Percentiles rank a stretch among this genome's conserved stretches.
These are phyloP conservation scores for Rhineura floridana DNA, from an alignment of 2,113 vertebrate species.

Conservation along the genomic window DNA sequence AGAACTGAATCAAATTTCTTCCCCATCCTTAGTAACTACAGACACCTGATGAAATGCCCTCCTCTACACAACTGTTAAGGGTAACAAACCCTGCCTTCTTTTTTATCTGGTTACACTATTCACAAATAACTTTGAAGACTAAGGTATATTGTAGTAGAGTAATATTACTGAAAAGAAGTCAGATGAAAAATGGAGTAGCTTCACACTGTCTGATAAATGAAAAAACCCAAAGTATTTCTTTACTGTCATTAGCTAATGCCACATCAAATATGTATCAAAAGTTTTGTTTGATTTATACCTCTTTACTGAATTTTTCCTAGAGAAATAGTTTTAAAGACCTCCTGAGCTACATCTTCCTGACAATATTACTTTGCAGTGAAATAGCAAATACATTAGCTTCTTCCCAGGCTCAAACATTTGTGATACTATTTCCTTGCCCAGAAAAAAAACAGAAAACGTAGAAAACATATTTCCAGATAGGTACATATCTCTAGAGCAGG, in stretches of 20 bases:
- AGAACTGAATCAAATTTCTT: no score
- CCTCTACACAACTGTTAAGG: no score
- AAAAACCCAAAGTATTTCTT: slow-evolving; percentile 16
- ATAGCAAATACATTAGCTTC: neutral
- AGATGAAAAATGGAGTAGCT: neutral
- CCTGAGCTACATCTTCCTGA: neutral
- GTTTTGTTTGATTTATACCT: slow-evolving; percentile 4
- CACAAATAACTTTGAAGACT: neutral
- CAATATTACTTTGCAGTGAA: neutral
- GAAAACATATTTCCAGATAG: neutral
- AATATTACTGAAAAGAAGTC: neutral
- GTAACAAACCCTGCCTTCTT: no score
- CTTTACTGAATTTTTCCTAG: neutral
- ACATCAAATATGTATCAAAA: slow-evolving; percentile 25
- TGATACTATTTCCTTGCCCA: neutral
- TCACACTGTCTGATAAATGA: neutral
- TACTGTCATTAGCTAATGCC: slow-evolving; percentile 9
- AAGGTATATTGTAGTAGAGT: neutral
- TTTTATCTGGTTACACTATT: neutral
- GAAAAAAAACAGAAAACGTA: neutral
- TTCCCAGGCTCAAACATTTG: neutral
- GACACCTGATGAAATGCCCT: neutral
- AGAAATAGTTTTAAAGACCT: slow-evolving; percentile 19
- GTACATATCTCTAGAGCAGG: neutral
- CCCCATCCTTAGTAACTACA: no score